Evolutionary conservation across 1,140 invertebrate species (phyloP), one percentile per base, ranked within the genome.

Genomic region (Ruditapes philippinarum): DNA sequence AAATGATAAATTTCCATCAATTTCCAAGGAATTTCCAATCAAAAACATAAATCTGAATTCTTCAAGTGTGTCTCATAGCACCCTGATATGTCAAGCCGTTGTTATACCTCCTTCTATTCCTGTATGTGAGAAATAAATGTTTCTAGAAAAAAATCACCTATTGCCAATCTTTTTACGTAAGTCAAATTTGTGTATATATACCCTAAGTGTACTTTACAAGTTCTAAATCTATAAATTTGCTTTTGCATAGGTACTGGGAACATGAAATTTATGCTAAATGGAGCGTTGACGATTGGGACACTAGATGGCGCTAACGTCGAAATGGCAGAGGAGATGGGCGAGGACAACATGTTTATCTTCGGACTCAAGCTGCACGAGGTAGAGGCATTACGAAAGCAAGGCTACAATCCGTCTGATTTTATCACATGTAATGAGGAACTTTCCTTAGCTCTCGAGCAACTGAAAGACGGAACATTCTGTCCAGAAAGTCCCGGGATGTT

Each of bases 291-390:
- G 7, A 99, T 99, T 94, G 99, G 99, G 81, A 99, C 99, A 12
- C 96, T 99, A 95, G 99, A 99, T 94, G 99, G 99, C 57, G 99
- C 99, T 57, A 99, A 99, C 95, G 98, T 99, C 0, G 99, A 99
- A 96, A 99, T 99, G 99, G 97, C 97, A 1, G 99, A 99, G 96
- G 99, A 99, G 96, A 99, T 99, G 97, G 99, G 99, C 0, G 95
- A 97, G n/a, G 98, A 99, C 1, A 99, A 99, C 95, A 98, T 99
- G 88, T 99, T 99, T 96, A 99, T 99, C 93, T 99, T 99, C 95
- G 99, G 99, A 74, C 98, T 99, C 98, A 98, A 97, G 17, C 98
- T 98, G 1, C 97, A 98, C 0, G 97, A 99, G 96, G 99, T 99
- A 0, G 97, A 98, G 92, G 97, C 95, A 0, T 95, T 99, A 11